phyloP scores from a whole-genome alignment of 2,888 invertebrate genomes.

The Sylvicola cinctus region DNA sequence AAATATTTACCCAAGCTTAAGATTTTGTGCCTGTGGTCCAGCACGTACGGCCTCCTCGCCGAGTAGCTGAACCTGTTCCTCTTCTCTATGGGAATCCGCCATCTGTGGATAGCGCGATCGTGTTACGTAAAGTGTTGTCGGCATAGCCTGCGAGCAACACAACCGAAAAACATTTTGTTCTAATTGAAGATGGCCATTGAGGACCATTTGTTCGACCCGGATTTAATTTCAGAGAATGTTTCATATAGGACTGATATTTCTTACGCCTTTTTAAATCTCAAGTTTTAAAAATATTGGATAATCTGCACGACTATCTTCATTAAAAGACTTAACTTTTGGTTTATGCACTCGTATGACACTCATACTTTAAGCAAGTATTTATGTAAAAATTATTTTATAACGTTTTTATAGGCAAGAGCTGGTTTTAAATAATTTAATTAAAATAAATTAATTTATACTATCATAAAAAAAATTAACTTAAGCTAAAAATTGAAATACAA shows the following conservation, averaged over 20 bases:
- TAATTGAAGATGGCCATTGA: neutral
- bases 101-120: constrained; percentile 55
- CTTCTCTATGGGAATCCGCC: constrained; percentile 91
- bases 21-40: constrained; percentile 69
- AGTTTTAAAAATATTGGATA: too few relatives aligned
- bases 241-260: neutral
- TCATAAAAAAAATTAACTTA: too few relatives aligned
- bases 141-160: constrained; percentile 32
- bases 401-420: too few relatives aligned
- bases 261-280: too few relatives aligned
- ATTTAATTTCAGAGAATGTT: neutral
- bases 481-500: constrained; percentile 53
- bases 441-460: too few relatives aligned
- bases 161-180: constrained; percentile 28
- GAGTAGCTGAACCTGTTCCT: constrained; percentile 88
- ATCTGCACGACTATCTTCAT: too few relatives aligned
- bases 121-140: constrained; percentile 36
- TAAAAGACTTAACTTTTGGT: too few relatives aligned
- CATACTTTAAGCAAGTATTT: too few relatives aligned
- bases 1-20: constrained; percentile 84
- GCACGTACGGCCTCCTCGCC: constrained; percentile 90
- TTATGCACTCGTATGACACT: too few relatives aligned
- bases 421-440: too few relatives aligned
- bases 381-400: too few relatives aligned
- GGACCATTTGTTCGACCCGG: neutral